A percentile compares a stretch with the other conserved stretches of the same genome.
These are phyloP conservation scores for Brachionus sp. DNA, from an alignment of 1,140 invertebrate species.

Conservation along the genomic window DNA sequence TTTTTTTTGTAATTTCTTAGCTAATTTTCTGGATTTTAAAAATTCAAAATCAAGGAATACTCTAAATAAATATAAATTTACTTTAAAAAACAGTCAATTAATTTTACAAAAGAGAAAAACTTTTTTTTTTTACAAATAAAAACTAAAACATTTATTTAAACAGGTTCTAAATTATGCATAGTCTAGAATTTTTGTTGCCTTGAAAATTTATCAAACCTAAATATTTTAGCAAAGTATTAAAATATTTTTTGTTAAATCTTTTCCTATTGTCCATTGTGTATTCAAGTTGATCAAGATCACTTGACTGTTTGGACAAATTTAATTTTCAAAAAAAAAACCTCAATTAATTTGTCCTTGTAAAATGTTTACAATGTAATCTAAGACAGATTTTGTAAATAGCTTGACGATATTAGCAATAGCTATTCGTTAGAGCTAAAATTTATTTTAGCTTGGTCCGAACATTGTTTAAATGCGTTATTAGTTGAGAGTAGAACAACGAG, in stretches of 20 bases:
- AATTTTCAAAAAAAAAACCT: slow-evolving; percentile 16
- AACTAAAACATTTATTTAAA: background rate
- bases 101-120: background rate
- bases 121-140: background rate
- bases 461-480: slow-evolving; percentile 22
- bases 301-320: slow-evolving; percentile 40
- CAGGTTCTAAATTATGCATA: background rate
- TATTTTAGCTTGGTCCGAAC: background rate
- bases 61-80: background rate
- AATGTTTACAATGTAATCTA: slow-evolving; percentile 33
- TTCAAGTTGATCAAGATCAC: slow-evolving; percentile 15
- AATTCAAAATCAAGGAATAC: too few relatives aligned
- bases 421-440: background rate
- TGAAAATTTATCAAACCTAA: background rate
- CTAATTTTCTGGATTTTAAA: too few relatives aligned
- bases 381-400: slow-evolving; percentile 21
- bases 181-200: background rate
- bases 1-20: too few relatives aligned
- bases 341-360: slow-evolving; percentile 27
- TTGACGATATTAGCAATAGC: background rate
- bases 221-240: slow-evolving; percentile 37
- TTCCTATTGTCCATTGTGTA: background rate
- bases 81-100: background rate
- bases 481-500: background rate
- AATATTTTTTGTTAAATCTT: background rate